Percentiles rank a stretch among this genome's conserved stretches.
These are phyloP conservation scores for Rutilus rutilus DNA, from an alignment of 2,113 vertebrate genomes.

Conservation along the genomic window DNA sequence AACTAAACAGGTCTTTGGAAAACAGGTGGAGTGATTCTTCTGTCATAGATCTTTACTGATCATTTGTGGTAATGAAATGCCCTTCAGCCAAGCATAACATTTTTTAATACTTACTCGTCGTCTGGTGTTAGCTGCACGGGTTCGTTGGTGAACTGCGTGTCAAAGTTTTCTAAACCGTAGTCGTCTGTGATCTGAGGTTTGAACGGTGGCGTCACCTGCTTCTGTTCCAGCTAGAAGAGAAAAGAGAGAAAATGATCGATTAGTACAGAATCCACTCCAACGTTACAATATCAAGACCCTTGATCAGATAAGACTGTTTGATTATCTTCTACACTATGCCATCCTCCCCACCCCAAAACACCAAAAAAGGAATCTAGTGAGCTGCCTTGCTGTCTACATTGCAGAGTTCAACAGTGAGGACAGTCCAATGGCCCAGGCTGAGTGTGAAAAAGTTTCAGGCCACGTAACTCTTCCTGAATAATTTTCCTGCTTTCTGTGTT, in stretches of 20 bases:
- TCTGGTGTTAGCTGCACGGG: conserved; percentile 98
- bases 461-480: too few species aligned
- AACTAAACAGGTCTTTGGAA: conserved; percentile 1
- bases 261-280: background rate
- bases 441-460: too few species aligned
- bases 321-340: background rate
- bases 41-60: background rate
- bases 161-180: conserved; percentile 97
- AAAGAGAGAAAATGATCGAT: background rate
- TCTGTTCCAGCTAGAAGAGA: conserved; percentile 90
- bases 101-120: conserved; percentile 83
- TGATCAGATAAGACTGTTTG: background rate
- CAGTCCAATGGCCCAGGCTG: too few species aligned
- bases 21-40: conserved; percentile 27
- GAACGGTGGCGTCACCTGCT: conserved; percentile 90
- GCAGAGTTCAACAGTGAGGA: background rate
- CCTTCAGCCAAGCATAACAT: background rate
- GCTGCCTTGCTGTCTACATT: background rate
- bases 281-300: background rate
- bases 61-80: background rate
- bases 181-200: conserved; percentile 96
- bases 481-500: too few species aligned
- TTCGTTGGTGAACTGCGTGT: conserved; percentile 99
- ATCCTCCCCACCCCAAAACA: too few species aligned
- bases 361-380: background rate